Evolutionary conservation across 2,797 vertebrate species (phyloP).

Genomic region (Acanthis flammea): DNA sequence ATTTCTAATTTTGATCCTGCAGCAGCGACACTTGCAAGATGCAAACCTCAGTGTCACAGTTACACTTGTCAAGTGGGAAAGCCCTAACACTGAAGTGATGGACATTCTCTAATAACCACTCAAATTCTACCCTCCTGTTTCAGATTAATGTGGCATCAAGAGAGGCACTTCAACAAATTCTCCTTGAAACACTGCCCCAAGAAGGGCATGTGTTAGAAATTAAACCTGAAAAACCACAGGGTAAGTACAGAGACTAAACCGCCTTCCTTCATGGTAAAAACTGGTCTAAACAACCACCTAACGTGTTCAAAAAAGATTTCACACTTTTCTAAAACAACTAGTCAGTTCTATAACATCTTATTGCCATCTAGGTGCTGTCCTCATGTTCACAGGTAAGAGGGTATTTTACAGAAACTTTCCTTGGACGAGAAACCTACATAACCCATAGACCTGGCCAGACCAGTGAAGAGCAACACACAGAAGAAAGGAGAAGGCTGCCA

Average conservation of each 20-base stretch:
- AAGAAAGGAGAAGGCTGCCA: background rate
- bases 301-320: background rate
- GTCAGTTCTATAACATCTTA: background rate
- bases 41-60: fast-evolving
- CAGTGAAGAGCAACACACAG: background rate
- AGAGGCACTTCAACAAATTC: background rate
- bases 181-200: background rate
- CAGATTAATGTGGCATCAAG: background rate
- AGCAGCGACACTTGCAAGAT: background rate
- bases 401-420: background rate
- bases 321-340: background rate
- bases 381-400: background rate
- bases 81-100: background rate
- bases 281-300: background rate
- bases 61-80: background rate
- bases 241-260: background rate
- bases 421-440: background rate
- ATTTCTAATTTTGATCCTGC: background rate
- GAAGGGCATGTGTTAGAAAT: background rate
- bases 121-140: background rate
- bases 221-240: background rate
- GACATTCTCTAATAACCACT: background rate
- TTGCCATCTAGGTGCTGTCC: background rate
- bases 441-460: background rate
- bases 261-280: background rate